Conservation (phyloP, 2,888 invertebrate genomes). For the Drosophila anomalata region DNA sequence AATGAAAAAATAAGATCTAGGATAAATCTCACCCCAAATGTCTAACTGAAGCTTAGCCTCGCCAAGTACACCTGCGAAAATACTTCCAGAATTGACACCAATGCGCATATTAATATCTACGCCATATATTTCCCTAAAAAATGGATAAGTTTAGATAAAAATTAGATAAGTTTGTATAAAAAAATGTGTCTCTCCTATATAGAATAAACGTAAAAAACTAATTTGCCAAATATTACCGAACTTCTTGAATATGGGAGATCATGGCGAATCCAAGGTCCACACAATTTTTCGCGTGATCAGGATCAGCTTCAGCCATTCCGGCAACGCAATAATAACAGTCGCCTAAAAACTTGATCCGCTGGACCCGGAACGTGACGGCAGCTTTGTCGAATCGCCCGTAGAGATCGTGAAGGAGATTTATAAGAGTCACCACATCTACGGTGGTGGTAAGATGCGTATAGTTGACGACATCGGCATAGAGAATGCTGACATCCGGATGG, state of each 20-base stretch:
- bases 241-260: conserved; percentile 92
- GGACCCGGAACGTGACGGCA: conserved; percentile 90
- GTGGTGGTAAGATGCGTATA: conserved; percentile 91
- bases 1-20: background rate
- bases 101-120: conserved; percentile 97
- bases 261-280: conserved; percentile 94
- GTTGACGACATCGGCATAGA: conserved; percentile 97
- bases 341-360: conserved; percentile 95
- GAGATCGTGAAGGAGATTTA: conserved; percentile 94
- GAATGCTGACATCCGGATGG: conserved; percentile 93
- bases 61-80: conserved; percentile 95
- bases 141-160: background rate
- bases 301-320: conserved; percentile 90
- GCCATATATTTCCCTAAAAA: conserved; percentile 71
- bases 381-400: conserved; percentile 96
- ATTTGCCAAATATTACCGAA: conserved; percentile 72
- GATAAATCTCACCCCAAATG: conserved; percentile 90
- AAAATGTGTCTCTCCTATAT: too few relatives aligned
- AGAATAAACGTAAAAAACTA: too few relatives aligned
- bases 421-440: conserved; percentile 90
- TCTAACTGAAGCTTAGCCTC: conserved; percentile 98
- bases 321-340: conserved; percentile 97
- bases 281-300: conserved; percentile 94
- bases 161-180: background rate
- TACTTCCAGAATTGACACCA: conserved; percentile 95